Evolutionary conservation across 2,888 invertebrate species (phyloP), one percentile per base, ranked within the genome.

Genomic region (Hypercompe scribonia): DNA sequence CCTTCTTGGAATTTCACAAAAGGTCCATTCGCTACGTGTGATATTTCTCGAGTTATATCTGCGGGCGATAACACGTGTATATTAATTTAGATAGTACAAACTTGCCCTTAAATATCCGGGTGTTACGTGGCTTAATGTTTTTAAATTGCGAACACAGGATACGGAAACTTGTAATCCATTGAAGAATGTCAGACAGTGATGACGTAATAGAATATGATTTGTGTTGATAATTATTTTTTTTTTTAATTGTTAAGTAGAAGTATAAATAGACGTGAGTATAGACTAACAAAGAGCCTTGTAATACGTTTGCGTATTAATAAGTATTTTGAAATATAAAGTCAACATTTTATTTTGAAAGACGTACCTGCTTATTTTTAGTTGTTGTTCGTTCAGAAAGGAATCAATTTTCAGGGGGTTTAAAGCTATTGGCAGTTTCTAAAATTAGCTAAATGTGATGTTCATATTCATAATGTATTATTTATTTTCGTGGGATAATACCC

Each of bases 31-130:
- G 76, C 72, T 65, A 70, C 80, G 87, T 88, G 89, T 86, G 87
- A 90, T 87, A 82, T 88, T 89, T 86, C 81, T 85, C 88, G 75
- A 68, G 78, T 72, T 75, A 87, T 87, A 88, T 88, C 87, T 76
- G 68, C 69, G 5, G 18, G 58, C 72, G 81, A 79, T 77, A 81
- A 81, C 77, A 24, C 34, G 34, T 71, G 68, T 72, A 74, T 50
- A 54, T 54, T 54, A 46, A 75, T 79, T 77, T 50, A 73, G 68
- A 71, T 75, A 72, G 34, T 73, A 71, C 74, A 71, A 4, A 39
- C 67, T 73, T 76, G 68, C 71, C 70, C 73, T 70, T 18, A 28
- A n/a, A 70, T 66, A 72, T 78, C 78, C 78, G 78, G 71, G 64
- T 72, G 24, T 68, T 54, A 68, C 42, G 46, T 65, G 15, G 1